A percentile compares a stretch with the other conserved stretches of the same genome.
These are phyloP conservation scores for Diabrotica virgifera DNA, from an alignment of 1,140 invertebrate genomes.

Conservation along the genomic window DNA sequence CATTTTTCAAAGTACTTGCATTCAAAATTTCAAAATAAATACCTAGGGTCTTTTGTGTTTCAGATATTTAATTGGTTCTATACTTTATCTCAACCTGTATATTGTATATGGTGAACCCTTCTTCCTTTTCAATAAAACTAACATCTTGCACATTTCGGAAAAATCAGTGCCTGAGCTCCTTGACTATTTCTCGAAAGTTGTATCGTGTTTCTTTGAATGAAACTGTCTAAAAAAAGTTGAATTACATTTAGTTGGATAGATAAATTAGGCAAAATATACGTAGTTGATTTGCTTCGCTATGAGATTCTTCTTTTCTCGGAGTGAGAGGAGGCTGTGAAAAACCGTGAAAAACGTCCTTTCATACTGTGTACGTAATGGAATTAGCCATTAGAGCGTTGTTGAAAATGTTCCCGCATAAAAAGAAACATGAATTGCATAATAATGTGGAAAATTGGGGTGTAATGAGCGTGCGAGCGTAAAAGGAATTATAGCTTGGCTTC, in stretches of 20 bases:
- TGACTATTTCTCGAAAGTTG: too few species aligned
- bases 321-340: neutral
- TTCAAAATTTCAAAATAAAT: too few species aligned
- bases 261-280: slow-evolving; percentile 6
- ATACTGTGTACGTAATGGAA: neutral
- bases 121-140: too few species aligned
- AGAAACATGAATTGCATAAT: slow-evolving; percentile 3
- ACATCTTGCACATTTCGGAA: too few species aligned
- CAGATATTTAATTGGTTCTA: too few species aligned
- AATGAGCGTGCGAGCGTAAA: neutral
- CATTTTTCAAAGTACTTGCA: too few species aligned
- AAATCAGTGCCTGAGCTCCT: too few species aligned
- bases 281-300: slow-evolving; percentile 8
- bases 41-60: too few species aligned
- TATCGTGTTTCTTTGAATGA: too few species aligned
- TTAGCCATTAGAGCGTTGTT: neutral
- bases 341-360: neutral
- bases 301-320: slow-evolving; percentile 8
- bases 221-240: neutral
- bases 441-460: slow-evolving; percentile 2
- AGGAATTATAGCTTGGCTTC: neutral
- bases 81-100: too few species aligned
- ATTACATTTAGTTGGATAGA: slow-evolving; percentile 9
- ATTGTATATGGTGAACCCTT: too few species aligned
- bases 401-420: neutral